Evolutionary conservation across 2,113 vertebrate species (phyloP).

Genomic region (Cynocephalus volans): DNA sequence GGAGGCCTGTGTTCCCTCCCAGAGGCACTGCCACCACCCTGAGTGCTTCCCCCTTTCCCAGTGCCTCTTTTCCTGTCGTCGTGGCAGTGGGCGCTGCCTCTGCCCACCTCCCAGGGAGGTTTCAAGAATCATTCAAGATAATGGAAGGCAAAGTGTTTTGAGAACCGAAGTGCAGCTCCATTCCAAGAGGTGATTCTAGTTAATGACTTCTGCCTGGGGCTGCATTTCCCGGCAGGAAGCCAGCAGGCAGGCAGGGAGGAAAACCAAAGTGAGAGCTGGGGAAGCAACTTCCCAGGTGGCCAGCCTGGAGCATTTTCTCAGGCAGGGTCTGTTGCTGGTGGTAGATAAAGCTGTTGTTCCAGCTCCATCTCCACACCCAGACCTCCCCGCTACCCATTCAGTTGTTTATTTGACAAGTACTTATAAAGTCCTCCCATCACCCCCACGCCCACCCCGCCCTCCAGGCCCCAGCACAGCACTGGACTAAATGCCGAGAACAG

Average conservation of each 20-base stretch:
- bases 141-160: conserved; percentile 48
- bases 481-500: background rate
- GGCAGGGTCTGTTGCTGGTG: background rate
- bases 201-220: conserved; percentile 4
- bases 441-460: background rate
- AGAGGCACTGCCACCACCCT: rapidly evolving
- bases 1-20: background rate
- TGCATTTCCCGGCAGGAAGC: conserved; percentile 60
- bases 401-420: background rate
- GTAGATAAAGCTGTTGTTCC: background rate
- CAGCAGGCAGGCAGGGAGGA: background rate
- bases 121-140: background rate
- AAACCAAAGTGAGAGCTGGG: background rate
- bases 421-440: background rate
- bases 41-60: no score
- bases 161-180: background rate
- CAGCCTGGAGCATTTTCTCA: background rate
- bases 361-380: background rate
- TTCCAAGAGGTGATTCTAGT: background rate
- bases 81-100: background rate
- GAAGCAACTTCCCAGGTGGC: background rate
- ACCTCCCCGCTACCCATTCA: background rate
- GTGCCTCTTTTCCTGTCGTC: background rate
- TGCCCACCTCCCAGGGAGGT: background rate
- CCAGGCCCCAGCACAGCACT: background rate